phyloP scores from a whole-genome alignment of 2,113 vertebrate genomes.

The Tauraco erythrolophus region DNA sequence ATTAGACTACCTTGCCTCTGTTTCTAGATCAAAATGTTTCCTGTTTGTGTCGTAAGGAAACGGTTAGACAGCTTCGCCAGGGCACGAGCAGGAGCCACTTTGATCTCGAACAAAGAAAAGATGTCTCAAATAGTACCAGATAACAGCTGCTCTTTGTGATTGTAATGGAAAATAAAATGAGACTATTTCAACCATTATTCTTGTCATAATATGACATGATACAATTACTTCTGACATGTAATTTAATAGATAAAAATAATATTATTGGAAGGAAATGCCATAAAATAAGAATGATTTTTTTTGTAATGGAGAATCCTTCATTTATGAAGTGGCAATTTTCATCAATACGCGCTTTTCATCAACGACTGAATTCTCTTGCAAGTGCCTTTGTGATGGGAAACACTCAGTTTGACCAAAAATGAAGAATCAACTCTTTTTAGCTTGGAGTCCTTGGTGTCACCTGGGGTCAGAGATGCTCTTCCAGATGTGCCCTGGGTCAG shows the following conservation, averaged over 20 bases:
- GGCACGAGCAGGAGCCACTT: conserved; percentile 12
- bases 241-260: conserved; percentile 35
- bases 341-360: neutral
- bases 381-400: neutral
- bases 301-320: neutral
- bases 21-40: conserved; percentile 32
- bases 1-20: conserved; percentile 1
- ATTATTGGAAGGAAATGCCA: neutral
- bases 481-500: neutral
- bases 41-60: neutral
- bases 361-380: neutral
- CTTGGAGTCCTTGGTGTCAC: neutral
- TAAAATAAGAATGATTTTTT: neutral
- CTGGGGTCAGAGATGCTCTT: neutral
- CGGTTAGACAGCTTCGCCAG: neutral
- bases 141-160: conserved; percentile 45
- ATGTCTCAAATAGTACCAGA: neutral
- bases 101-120: conserved; percentile 26
- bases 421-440: neutral
- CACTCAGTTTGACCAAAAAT: neutral
- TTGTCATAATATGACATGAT: conserved; percentile 62
- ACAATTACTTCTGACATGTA: conserved; percentile 30
- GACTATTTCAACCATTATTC: conserved; percentile 42
- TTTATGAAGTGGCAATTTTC: neutral
- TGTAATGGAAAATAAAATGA: conserved; percentile 48